Base-by-base conservation (phyloP, 1,140 invertebrate species). In the Lasioglossum albipes region DNA sequence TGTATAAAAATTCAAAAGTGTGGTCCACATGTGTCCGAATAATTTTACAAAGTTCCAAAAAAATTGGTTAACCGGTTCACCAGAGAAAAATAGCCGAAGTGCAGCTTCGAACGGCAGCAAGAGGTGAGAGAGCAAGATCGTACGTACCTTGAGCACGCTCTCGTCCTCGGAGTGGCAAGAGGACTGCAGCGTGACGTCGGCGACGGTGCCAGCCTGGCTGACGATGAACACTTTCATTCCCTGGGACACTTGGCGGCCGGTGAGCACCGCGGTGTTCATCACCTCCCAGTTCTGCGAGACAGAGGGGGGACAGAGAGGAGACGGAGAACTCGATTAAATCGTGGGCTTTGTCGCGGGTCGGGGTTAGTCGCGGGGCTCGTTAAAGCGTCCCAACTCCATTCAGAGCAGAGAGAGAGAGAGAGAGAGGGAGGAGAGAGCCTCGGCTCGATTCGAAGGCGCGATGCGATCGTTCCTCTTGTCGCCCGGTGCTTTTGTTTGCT, bases 151-250 rank as follows among this genome's bases (percentile, higher is more conserved):
- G 36, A 99, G 95, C 64, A 99, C 98, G 89, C 98, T 98, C 91
- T 99, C 97, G 91, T 99, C 98, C 88, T 97, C 96, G 20, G 98
- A 98, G 89, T 97, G 96, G 92, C 98, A 99, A 49, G 97, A 98
- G 66, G 98, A 97, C 91, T 99, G 97, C n/a, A 98, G 93, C 16
- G 98, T 99, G 64, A 99, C 98, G 92, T 99, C 98, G 75, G 97
- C 97, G 1, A 99, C 96, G 93, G 97, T 97, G 42, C 98, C 98
- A 0, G 97, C 96, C 91, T 98, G 97, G 52, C 97, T 98, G 2
- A 99, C 97, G 83, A 98, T 97, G 90, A 98, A 97, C 62, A 99
- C 97, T 93, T 98, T 98, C 96, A 99, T 97, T 7, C 98, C 97
- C 87, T 98, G 97, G 4, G 97, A 98, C 71, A 99, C 97, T 94